These are phyloP conservation scores for Neoscelio sp. DNA, from an alignment of 2,888 invertebrate species.

Conservation along the genomic window DNA sequence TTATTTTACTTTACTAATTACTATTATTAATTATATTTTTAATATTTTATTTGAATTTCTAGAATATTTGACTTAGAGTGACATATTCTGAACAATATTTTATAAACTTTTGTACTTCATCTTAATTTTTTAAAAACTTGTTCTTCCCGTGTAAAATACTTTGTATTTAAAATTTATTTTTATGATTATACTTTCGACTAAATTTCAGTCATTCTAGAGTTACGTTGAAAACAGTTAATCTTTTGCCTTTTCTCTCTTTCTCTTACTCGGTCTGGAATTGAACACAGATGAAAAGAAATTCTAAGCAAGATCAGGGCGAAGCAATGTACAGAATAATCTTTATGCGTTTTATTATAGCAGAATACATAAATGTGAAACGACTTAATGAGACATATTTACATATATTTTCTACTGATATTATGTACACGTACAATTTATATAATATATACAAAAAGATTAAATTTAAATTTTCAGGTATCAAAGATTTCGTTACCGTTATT, in stretches of 20 bases:
- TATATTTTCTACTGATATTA: constrained; percentile 12
- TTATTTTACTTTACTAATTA: too few relatives aligned
- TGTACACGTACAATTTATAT: background rate
- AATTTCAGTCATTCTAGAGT: background rate
- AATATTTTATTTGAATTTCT: too few relatives aligned
- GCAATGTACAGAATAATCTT: constrained; percentile 28
- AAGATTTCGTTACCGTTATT: too few relatives aligned
- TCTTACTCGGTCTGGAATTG: background rate
- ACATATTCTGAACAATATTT: too few relatives aligned
- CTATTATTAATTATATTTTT: too few relatives aligned
- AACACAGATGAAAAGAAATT: constrained; percentile 23
- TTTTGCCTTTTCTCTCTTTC: background rate
- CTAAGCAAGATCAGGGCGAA: constrained; percentile 27
- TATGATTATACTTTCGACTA: background rate
- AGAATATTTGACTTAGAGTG: too few relatives aligned
- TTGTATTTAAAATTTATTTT: too few relatives aligned
- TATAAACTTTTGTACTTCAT: too few relatives aligned
- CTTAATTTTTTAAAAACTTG: too few relatives aligned
- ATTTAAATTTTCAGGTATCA: too few relatives aligned
- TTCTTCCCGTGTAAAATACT: too few relatives aligned
- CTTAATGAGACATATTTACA: constrained; percentile 15
- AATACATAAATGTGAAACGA: constrained; percentile 5
- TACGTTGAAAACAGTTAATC: constrained; percentile 11
- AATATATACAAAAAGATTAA: constrained; percentile 17
- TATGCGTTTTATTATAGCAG: constrained; percentile 16